phyloP scores from a whole-genome alignment of 2,113 vertebrate genomes.

The Mesitornis unicolor region DNA sequence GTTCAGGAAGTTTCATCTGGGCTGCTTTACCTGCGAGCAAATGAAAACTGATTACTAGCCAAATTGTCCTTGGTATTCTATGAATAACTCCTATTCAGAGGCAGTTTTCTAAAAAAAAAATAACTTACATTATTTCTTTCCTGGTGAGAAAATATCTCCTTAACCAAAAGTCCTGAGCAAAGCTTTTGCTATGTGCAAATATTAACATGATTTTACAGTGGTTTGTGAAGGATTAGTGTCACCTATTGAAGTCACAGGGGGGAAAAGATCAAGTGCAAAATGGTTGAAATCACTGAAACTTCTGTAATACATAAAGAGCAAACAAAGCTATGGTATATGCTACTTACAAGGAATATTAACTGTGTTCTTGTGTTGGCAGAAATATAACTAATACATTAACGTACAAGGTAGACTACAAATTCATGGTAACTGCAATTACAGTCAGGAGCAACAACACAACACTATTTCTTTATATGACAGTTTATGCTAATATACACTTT shows the following conservation, averaged over 20 bases:
- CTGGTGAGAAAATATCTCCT: not conserved
- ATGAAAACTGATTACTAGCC: not conserved
- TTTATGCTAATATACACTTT: not conserved
- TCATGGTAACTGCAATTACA: not conserved
- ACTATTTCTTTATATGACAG: conserved; percentile 32
- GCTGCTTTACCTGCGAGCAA: not conserved
- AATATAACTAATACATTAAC: not conserved
- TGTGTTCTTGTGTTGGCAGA: not conserved
- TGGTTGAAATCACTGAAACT: not conserved
- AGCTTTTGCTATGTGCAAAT: not conserved
- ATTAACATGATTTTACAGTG: not conserved
- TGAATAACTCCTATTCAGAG: not conserved
- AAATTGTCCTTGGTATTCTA: not conserved
- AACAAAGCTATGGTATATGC: not conserved
- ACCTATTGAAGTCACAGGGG: not conserved
- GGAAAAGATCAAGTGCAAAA: not conserved
- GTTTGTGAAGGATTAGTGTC: not conserved
- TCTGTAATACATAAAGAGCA: not conserved
- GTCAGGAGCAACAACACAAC: not conserved
- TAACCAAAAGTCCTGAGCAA: not conserved
- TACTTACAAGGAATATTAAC: not conserved
- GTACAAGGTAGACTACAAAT: conserved; percentile 4
- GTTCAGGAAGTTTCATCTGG: not conserved
- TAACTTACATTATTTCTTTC: not conserved
- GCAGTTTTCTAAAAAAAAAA: not conserved